Percentiles rank a stretch among this genome's conserved stretches.
phyloP scores from a whole-genome alignment of 2,797 vertebrate species.

The Lerista edwardsae region DNA sequence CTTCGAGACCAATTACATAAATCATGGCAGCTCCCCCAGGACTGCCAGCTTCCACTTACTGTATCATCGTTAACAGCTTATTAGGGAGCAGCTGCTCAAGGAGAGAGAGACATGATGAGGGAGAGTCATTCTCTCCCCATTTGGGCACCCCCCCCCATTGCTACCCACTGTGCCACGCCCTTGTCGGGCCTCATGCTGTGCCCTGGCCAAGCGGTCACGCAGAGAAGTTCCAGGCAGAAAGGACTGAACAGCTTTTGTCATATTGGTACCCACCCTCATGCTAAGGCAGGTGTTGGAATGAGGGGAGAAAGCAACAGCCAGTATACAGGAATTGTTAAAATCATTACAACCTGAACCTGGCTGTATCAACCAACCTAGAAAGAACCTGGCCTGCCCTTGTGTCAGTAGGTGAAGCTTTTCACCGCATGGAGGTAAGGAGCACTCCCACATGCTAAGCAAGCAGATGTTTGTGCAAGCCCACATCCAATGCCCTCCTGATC shows the following conservation, averaged over 20 bases:
- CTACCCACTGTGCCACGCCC: neutral
- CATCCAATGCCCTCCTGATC: neutral
- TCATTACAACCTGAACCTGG: neutral
- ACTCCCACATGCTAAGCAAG: no score
- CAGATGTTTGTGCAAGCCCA: no score
- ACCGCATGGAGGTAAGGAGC: no score
- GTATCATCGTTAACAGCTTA: slow-evolving; percentile 82
- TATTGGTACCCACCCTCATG: no score
- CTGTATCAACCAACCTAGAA: neutral
- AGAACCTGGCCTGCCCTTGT: no score
- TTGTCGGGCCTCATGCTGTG: no score
- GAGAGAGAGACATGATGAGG: rapidly evolving
- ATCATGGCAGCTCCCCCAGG: slow-evolving; percentile 79
- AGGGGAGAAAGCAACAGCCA: neutral
- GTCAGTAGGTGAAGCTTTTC: neutral
- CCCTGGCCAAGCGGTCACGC: no score
- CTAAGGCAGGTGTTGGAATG: no score
- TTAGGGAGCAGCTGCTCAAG: slow-evolving; percentile 79
- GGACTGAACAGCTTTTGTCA: no score
- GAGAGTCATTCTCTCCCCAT: slow-evolving; percentile 17
- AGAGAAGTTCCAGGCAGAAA: no score
- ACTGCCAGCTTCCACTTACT: slow-evolving; percentile 76
- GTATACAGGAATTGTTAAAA: no score
- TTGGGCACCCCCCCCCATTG: neutral
- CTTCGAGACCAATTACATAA: slow-evolving; percentile 84